Conservation (phyloP, 2,888 invertebrate genomes). For the Neuroscelio doddi region DNA sequence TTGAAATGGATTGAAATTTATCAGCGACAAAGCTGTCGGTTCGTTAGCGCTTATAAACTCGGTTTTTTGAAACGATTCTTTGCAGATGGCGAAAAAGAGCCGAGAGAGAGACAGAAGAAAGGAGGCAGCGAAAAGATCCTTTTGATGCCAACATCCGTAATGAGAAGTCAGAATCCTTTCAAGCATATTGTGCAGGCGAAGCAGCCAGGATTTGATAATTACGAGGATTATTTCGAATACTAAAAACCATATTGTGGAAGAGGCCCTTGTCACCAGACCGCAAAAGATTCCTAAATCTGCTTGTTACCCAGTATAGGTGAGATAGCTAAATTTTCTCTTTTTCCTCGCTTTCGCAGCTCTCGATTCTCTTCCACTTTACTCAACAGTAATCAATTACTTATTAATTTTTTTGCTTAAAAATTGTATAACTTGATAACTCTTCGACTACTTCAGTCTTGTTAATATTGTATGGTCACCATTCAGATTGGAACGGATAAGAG, state of each 20-base stretch:
- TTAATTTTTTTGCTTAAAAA: constrained; percentile 24
- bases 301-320: constrained; percentile 34
- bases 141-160: constrained; percentile 57
- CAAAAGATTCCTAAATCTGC: constrained; percentile 62
- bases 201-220: constrained; percentile 69
- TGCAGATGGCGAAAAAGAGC: constrained; percentile 38
- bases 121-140: constrained; percentile 41
- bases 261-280: constrained; percentile 69
- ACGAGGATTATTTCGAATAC: constrained; percentile 69
- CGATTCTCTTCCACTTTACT: constrained; percentile 14
- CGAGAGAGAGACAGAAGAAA: constrained; percentile 42
- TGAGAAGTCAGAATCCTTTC: constrained; percentile 69
- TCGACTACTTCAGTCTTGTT: constrained; percentile 10
- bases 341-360: background rate
- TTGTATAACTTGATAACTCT: constrained; percentile 11
- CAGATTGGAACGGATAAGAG: constrained; percentile 8
- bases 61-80: constrained; percentile 39
- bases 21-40: constrained; percentile 37
- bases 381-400: constrained; percentile 10
- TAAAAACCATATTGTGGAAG: constrained; percentile 53
- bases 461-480: constrained; percentile 8
- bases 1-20: constrained; percentile 27
- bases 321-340: constrained; percentile 9
- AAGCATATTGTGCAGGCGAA: constrained; percentile 60
- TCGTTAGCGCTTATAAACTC: constrained; percentile 37